These are phyloP conservation scores for Malurus leucopterus DNA, from an alignment of 2,797 vertebrate genomes.

Conservation along the genomic window DNA sequence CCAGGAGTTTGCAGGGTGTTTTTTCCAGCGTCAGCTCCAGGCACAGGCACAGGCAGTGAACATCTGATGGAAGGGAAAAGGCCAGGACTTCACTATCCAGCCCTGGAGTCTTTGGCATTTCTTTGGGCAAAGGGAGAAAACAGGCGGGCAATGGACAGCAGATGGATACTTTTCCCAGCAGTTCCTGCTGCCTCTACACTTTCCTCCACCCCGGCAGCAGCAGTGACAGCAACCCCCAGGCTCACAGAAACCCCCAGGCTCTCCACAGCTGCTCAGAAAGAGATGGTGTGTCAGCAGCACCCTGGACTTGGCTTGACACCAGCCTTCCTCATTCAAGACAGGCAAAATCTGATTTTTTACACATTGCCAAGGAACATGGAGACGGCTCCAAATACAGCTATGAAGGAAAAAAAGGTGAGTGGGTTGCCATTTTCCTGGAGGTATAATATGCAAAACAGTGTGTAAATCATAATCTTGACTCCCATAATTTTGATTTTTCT, in stretches of 20 bases:
- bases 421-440: background rate
- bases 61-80: background rate
- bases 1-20: background rate
- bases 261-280: rapidly evolving
- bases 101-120: background rate
- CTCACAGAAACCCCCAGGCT: too few species aligned
- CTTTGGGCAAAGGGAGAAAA: background rate
- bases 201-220: background rate
- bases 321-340: rapidly evolving
- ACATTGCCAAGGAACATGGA: background rate
- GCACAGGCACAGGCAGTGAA: background rate
- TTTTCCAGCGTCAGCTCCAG: background rate
- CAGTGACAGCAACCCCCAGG: background rate
- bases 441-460: background rate
- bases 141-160: rapidly evolving
- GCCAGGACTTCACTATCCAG: background rate
- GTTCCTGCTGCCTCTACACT: background rate
- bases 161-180: background rate
- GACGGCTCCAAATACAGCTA: background rate
- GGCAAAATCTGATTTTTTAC: background rate
- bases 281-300: background rate
- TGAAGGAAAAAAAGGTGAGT: background rate
- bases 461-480: background rate
- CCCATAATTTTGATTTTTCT: background rate
- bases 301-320: background rate